Conservation (phyloP, 2,797 vertebrate genomes). For the Tenualosa ilisha region DNA sequence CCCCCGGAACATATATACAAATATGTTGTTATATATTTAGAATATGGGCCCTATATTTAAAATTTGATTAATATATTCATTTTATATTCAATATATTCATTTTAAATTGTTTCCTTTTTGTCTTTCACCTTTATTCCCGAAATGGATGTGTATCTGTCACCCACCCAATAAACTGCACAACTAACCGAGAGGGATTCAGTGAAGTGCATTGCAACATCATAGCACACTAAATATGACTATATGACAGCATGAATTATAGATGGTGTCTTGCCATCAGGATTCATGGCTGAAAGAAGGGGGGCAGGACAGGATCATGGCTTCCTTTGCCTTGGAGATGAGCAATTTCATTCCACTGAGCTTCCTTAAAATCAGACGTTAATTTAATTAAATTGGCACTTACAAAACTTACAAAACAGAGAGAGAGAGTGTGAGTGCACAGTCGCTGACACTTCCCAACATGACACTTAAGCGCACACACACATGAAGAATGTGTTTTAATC, state of each 20-base stretch:
- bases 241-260: slow-evolving; percentile 12
- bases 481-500: not conserved
- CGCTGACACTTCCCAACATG: not conserved
- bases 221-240: not conserved
- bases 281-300: not conserved
- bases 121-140: no score
- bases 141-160: not conserved
- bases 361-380: not conserved
- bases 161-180: not conserved
- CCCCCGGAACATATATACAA: not conserved
- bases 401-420: not conserved
- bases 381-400: slow-evolving; percentile 7
- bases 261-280: not conserved
- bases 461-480: not conserved
- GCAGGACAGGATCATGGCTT: not conserved
- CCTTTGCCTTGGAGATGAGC: not conserved
- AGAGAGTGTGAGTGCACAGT: not conserved
- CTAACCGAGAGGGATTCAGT: not conserved
- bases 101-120: not conserved
- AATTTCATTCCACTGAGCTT: slow-evolving; percentile 15
- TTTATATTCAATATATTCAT: not conserved
- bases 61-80: not conserved
- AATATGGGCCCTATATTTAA: not conserved
- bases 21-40: not conserved
- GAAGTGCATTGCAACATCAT: not conserved